Percentiles rank a stretch among this genome's conserved stretches.
Evolutionary conservation across 2,797 vertebrate genomes (phyloP).

Genomic region (Sternotherus odoratus): DNA sequence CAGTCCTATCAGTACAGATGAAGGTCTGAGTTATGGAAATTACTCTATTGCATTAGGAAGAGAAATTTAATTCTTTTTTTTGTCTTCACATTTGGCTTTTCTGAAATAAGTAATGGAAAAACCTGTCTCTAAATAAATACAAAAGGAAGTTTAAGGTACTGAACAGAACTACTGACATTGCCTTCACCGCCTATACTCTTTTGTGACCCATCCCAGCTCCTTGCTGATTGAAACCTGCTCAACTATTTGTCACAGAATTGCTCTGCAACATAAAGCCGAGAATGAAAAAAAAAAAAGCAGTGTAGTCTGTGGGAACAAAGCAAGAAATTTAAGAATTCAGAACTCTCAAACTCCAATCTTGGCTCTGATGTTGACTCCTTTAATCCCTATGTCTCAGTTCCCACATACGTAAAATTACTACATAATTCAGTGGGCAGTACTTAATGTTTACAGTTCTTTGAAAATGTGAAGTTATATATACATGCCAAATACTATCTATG

Average conservation of each 20-base stretch:
- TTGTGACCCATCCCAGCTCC: background rate
- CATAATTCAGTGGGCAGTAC: background rate
- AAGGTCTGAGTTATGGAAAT: background rate
- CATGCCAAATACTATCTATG: background rate
- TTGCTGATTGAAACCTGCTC: background rate
- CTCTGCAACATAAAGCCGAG: background rate
- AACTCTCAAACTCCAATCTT: background rate
- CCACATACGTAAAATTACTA: background rate
- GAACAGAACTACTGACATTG: background rate
- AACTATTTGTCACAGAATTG: background rate
- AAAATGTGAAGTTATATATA: background rate
- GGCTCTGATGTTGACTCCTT: background rate
- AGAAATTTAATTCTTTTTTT: background rate
- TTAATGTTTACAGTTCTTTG: background rate
- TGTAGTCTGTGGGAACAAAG: background rate
- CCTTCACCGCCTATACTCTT: background rate
- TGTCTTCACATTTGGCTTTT: too few species aligned
- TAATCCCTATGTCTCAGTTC: background rate
- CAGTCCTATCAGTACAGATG: background rate
- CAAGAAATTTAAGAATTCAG: background rate
- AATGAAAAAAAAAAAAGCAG: background rate
- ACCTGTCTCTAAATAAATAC: background rate
- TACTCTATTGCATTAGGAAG: background rate
- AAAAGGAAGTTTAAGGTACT: background rate
- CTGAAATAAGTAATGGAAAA: too few species aligned